Conservation (phyloP, 2,113 vertebrate genomes). For the Corvus cornix region DNA sequence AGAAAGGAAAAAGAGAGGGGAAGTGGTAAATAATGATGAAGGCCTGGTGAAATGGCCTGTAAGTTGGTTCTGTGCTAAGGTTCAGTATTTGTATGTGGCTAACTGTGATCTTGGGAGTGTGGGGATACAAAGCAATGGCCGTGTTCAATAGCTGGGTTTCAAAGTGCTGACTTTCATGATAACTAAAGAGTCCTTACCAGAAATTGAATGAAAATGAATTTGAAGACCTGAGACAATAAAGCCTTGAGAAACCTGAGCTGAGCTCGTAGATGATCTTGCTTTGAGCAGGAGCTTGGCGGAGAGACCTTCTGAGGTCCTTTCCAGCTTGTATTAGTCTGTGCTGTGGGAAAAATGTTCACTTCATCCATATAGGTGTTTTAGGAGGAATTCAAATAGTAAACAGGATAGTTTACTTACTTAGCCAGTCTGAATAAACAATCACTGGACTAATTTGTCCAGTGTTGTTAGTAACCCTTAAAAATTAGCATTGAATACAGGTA, state of each 20-base stretch:
- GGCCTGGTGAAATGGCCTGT: neutral
- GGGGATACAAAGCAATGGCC: neutral
- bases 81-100: neutral
- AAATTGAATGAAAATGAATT: neutral
- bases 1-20: neutral
- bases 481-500: neutral
- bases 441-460: neutral
- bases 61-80: neutral
- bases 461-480: neutral
- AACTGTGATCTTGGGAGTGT: neutral
- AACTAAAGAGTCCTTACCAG: neutral
- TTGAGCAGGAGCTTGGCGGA: neutral
- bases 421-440: neutral
- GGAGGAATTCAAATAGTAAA: neutral
- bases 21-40: neutral
- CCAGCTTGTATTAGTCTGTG: neutral
- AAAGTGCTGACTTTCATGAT: neutral
- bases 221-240: neutral
- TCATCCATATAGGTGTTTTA: neutral
- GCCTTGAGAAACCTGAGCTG: neutral
- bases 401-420: neutral
- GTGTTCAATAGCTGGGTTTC: neutral
- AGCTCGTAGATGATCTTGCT: neutral
- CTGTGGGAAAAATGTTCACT: neutral
- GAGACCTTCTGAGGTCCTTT: neutral